Base-by-base conservation (phyloP, 1,140 invertebrate genomes). In the Nebria ingens region DNA sequence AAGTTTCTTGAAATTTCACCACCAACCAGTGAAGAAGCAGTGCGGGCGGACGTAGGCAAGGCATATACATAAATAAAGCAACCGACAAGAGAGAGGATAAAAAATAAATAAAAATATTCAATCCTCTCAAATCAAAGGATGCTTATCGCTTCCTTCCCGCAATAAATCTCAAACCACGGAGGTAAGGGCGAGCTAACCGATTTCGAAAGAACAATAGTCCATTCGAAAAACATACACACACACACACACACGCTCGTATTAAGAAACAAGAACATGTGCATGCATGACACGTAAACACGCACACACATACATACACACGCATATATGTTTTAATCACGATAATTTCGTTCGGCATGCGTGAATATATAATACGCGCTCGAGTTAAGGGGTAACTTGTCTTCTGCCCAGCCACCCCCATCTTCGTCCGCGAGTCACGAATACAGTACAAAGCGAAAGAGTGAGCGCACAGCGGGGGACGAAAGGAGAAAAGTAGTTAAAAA, bases 291-390 rank as follows among this genome's bases (percentile, higher is more conserved):
- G 40, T 45, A 17, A 45, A 17, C 40, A 45, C 40, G 40, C 15
- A 45, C 15, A 4, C 40, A 45, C 13, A 29, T 13, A 29, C 25
- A 29, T 29, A 29, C 17, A 17, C 40, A 45, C 15, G 40, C 40
- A 45, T 45, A n/a, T n/a, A 45, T 45, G 40, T 45, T 45, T 45
- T 45, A 45, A 45, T 45, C 40, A 45, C 40, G 17, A 45, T 45
- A 45, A 45, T 45, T 45, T 45, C 15, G 4, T 12, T 12, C 40
- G 40, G 40, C 40, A 45, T 45, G 40, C 40, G 40, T 45, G 40
- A 45, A 45, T 45, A 11, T 17, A 45, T 11, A 12, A 45, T 45
- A 17, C 25, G 25, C 13, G 13, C 25, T n/a, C n/a, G n/a, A n/a
- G 25, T 29, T 29, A 29, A n/a, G n/a, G 40, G 17, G 40, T 6